phyloP scores from a whole-genome alignment of 2,113 vertebrate genomes.

The Lipophrys pholis region DNA sequence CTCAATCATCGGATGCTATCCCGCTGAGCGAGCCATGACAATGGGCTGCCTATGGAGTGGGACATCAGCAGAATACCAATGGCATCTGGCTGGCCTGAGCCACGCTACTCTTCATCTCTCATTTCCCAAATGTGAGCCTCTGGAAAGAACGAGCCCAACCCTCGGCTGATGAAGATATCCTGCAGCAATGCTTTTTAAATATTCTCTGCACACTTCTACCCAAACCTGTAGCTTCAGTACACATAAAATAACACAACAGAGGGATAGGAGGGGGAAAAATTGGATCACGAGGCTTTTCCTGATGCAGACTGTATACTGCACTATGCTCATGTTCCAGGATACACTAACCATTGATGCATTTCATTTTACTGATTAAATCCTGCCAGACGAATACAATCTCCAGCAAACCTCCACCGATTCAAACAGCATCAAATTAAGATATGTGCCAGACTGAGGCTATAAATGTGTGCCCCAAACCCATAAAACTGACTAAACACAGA shows the following conservation, averaged over 20 bases:
- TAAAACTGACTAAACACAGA: no score
- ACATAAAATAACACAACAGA: constrained; percentile 14
- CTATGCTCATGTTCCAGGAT: constrained; percentile 6
- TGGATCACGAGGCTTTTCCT: constrained; percentile 16
- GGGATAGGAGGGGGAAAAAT: neutral
- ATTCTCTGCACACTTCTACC: constrained; percentile 52
- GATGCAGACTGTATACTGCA: constrained; percentile 15
- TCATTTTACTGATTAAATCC: constrained; percentile 22
- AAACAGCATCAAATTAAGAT: constrained; percentile 29
- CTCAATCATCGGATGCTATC: constrained; percentile 73
- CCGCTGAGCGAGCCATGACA: constrained; percentile 70
- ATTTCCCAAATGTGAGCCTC: constrained; percentile 71
- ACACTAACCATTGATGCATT: constrained; percentile 5
- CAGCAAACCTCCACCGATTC: neutral
- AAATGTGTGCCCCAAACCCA: neutral
- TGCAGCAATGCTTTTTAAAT: constrained; percentile 54
- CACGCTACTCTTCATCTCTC: constrained; percentile 66
- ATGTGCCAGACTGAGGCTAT: constrained; percentile 1
- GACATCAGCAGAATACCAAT: constrained; percentile 78
- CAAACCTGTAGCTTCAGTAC: constrained; percentile 44
- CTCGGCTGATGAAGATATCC: constrained; percentile 59
- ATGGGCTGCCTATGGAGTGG: constrained; percentile 75
- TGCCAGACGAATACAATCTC: constrained; percentile 24
- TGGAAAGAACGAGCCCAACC: constrained; percentile 47
- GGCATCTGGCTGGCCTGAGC: constrained; percentile 51